Conservation (phyloP, 2,888 invertebrate genomes). For the Ichneumoninae sp. region DNA sequence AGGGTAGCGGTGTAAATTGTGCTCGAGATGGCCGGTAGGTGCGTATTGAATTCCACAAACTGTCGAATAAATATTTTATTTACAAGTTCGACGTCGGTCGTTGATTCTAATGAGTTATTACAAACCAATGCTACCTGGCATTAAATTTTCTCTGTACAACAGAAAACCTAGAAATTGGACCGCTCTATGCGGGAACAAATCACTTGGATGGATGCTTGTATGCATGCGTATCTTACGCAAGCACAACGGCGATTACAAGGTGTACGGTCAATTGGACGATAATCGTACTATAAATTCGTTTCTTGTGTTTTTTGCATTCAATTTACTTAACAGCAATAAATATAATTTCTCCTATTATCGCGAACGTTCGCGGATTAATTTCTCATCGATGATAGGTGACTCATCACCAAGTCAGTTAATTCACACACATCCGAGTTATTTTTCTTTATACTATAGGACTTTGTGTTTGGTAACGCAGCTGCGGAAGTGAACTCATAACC, state of each 20-base stretch:
- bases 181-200: conserved; percentile 9
- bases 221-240: not conserved
- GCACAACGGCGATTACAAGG: not conserved
- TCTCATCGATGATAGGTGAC: conserved; percentile 1
- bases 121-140: conserved; percentile 37
- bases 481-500: not conserved
- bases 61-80: conserved; percentile 62
- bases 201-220: not conserved
- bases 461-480: conserved; percentile 25
- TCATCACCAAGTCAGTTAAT: not conserved
- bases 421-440: conserved; percentile 9
- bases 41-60: not conserved
- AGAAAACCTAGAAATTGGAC: conserved; percentile 22
- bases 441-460: conserved; percentile 34
- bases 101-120: conserved; percentile 20
- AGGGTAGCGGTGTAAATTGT: not conserved
- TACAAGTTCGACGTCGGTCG: conserved; percentile 41
- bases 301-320: conserved; percentile 12
- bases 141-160: conserved; percentile 32
- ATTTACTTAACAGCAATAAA: conserved; percentile 37
- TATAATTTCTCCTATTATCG: conserved; percentile 48
- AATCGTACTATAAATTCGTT: not conserved
- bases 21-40: not conserved
- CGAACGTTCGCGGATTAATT: conserved; percentile 23
- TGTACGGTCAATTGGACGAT: not conserved